phyloP scores from a whole-genome alignment of 2,113 vertebrate genomes.

The Saccopteryx bilineata region DNA sequence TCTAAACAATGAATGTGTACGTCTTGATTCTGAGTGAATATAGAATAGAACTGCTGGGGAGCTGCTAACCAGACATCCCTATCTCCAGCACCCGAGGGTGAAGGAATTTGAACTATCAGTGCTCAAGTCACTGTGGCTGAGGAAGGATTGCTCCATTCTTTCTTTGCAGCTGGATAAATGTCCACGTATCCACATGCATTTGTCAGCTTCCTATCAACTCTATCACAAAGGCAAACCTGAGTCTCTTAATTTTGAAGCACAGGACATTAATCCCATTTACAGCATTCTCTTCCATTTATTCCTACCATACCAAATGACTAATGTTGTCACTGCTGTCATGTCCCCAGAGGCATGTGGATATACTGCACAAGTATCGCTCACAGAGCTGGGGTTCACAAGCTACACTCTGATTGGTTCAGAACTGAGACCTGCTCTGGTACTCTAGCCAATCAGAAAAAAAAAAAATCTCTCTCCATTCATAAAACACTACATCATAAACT shows the following conservation, averaged over 20 bases:
- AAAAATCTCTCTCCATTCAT: conserved; percentile 65
- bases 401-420: conserved; percentile 77
- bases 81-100: background rate
- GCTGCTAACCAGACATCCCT: conserved; percentile 57
- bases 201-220: conserved; percentile 72
- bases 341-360: conserved; percentile 63
- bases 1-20: conserved; percentile 65
- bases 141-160: background rate
- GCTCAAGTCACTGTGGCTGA: background rate
- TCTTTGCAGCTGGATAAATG: conserved; percentile 63
- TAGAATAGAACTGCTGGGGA: background rate
- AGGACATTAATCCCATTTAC: conserved; percentile 73
- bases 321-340: conserved; percentile 69
- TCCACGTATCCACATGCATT: conserved; percentile 57
- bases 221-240: conserved; percentile 61
- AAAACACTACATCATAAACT: conserved; percentile 33
- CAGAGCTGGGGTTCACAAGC: conserved; percentile 73
- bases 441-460: conserved; percentile 64
- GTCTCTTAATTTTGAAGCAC: conserved; percentile 73
- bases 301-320: conserved; percentile 79
- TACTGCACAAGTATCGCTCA: conserved; percentile 28
- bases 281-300: conserved; percentile 67
- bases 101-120: conserved; percentile 40
- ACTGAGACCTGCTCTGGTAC: conserved; percentile 68
- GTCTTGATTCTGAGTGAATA: conserved; percentile 43